Conservation (phyloP, 2,797 vertebrate species). For the Ispidina lecontei region DNA sequence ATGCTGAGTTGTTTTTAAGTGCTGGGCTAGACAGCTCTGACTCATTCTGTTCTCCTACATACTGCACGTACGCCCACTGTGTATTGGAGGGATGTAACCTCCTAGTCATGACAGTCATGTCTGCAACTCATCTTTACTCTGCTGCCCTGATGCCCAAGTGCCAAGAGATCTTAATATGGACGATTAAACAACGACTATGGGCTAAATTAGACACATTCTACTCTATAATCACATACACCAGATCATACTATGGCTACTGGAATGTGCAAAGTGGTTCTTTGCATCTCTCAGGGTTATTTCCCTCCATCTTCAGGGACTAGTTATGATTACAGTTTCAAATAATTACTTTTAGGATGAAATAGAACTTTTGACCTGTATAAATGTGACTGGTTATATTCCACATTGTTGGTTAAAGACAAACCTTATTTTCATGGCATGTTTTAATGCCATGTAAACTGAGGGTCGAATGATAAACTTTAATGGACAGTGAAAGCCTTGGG, state of each 20-base stretch:
- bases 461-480: not conserved
- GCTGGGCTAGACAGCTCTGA: not conserved
- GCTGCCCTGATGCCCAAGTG: not conserved
- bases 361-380: not conserved
- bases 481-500: not conserved
- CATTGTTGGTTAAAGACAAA: not conserved
- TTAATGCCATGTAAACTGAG: not conserved
- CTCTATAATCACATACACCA: not conserved
- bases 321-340: not conserved
- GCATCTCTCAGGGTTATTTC: not conserved
- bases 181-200: not conserved
- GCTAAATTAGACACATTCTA: not conserved
- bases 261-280: not conserved
- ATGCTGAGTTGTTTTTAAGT: not conserved
- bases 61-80: accelerated
- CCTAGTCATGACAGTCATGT: not conserved
- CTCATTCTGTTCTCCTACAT: not conserved
- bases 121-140: not conserved
- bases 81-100: not conserved
- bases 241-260: not conserved
- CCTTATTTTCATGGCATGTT: not conserved
- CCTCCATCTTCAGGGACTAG: not conserved
- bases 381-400: not conserved
- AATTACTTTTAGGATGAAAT: not conserved
- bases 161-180: not conserved